Evolutionary conservation across 2,888 invertebrate genomes (phyloP).

Genomic region (Rugalucina vietnamica): DNA sequence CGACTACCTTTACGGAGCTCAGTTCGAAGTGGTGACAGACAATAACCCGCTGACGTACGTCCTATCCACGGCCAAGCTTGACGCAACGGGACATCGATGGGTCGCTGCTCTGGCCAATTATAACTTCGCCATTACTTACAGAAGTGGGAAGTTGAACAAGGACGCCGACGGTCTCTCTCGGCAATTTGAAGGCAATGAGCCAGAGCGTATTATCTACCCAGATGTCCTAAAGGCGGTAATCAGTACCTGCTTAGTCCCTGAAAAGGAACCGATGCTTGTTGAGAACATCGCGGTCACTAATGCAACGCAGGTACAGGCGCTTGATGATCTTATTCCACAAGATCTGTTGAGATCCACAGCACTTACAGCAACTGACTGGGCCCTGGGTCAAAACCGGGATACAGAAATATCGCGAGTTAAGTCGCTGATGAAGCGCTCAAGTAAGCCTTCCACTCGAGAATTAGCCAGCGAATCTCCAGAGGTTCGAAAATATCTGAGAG

Average conservation of each 20-base stretch:
- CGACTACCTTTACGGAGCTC: slow-evolving; percentile 43
- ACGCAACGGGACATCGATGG: slow-evolving; percentile 29
- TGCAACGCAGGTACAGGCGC: not conserved
- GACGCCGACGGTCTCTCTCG: slow-evolving; percentile 32
- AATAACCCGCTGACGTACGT: slow-evolving; percentile 53
- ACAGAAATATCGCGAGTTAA: not conserved
- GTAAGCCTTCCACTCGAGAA: not conserved
- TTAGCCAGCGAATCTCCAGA: not conserved
- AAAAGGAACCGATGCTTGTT: not conserved
- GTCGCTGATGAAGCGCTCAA: not conserved
- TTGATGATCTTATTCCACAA: not conserved
- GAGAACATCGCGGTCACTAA: not conserved
- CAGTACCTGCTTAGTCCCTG: not conserved
- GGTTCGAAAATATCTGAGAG: not conserved
- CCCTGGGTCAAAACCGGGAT: not conserved
- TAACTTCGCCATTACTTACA: slow-evolving; percentile 16
- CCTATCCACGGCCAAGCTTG: slow-evolving; percentile 17
- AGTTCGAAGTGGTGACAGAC: slow-evolving; percentile 28
- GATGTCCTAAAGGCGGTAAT: not conserved
- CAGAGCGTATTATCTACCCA: not conserved
- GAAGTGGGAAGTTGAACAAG: slow-evolving; percentile 11
- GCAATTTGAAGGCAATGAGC: not conserved
- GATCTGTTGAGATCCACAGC: not conserved
- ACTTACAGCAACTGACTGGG: not conserved
- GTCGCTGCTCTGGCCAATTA: slow-evolving; percentile 27